phyloP scores from a whole-genome alignment of 2,888 invertebrate genomes.

The Dendrolimus pini region DNA sequence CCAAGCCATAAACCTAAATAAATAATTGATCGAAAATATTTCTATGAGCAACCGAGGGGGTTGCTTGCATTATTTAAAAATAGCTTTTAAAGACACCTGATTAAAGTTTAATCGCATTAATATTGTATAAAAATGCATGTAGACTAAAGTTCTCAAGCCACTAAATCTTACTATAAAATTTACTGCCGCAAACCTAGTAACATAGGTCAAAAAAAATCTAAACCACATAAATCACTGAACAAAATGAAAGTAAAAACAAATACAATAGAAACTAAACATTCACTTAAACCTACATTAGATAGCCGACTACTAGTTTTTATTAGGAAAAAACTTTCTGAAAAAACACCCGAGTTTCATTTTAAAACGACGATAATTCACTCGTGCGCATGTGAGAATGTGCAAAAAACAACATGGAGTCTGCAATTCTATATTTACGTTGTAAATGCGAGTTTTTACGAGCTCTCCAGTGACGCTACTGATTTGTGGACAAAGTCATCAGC shows the following conservation, averaged over 20 bases:
- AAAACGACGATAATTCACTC: slow-evolving; percentile 48
- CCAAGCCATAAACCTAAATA: no score
- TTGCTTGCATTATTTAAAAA: no score
- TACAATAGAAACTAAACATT: slow-evolving; percentile 31
- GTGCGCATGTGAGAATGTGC: slow-evolving; percentile 42
- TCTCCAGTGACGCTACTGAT: slow-evolving; percentile 42
- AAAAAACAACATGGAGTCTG: slow-evolving; percentile 39
- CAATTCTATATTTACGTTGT: slow-evolving; percentile 69
- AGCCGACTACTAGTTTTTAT: slow-evolving; percentile 20
- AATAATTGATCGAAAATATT: no score
- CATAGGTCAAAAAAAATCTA: background rate
- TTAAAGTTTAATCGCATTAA: no score
- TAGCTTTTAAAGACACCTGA: no score
- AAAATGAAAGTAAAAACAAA: slow-evolving; percentile 1
- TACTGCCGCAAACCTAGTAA: background rate
- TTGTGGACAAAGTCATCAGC: slow-evolving; percentile 13
- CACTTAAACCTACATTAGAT: slow-evolving; percentile 26
- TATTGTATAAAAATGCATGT: background rate
- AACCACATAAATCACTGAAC: background rate
- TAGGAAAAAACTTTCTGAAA: slow-evolving; percentile 20
- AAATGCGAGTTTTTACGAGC: slow-evolving; percentile 63
- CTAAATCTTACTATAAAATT: background rate
- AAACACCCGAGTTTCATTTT: slow-evolving; percentile 17
- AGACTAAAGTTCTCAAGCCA: background rate
- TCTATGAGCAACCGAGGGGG: no score